Conservation (phyloP, 2,888 invertebrate species). For the Thecophora atra region DNA sequence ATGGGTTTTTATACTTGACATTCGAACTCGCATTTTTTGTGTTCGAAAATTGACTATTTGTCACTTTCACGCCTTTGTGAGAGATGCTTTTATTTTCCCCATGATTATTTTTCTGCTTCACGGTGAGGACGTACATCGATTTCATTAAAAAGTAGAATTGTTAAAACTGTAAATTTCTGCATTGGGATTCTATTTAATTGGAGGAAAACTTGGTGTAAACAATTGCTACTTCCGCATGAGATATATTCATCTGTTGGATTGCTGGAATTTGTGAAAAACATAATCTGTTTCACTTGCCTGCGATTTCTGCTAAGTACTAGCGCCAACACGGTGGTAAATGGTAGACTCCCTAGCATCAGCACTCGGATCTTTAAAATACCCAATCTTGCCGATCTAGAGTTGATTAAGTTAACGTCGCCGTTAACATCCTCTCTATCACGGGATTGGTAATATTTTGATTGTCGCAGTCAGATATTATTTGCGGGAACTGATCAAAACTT, state of each 20-base stretch:
- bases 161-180: not conserved
- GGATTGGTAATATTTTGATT: not conserved
- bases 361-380: not conserved
- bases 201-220: not conserved
- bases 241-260: not conserved
- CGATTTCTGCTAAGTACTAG: not conserved
- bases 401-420: too few species aligned
- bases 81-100: conserved; percentile 20
- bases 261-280: not conserved
- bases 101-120: conserved; percentile 27
- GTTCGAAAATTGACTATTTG: not conserved
- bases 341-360: conserved; percentile 5
- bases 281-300: not conserved
- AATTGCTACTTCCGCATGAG: not conserved
- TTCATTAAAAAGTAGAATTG: conserved; percentile 15
- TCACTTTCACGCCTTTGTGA: not conserved
- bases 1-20: not conserved
- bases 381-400: too few species aligned
- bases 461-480: not conserved
- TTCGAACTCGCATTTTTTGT: conserved; percentile 11
- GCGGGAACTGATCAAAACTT: not conserved
- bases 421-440: not conserved
- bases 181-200: not conserved
- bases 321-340: conserved; percentile 24
- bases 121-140: conserved; percentile 25